phyloP scores from a whole-genome alignment of 2,113 vertebrate species.

The Psilopogon haemacephalus region DNA sequence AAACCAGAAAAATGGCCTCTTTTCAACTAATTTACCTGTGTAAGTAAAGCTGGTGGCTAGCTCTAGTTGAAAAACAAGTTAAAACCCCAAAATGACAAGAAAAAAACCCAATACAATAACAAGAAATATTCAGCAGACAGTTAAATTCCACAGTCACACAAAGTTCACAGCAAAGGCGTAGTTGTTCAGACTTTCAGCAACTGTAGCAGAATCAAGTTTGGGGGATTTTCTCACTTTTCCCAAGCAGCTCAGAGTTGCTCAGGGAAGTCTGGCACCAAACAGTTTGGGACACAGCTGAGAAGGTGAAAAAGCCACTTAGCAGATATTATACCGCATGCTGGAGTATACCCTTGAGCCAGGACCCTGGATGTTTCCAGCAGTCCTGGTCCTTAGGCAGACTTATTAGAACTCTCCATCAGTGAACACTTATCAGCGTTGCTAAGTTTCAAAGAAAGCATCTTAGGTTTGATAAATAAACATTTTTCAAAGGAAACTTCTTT shows the following conservation, averaged over 20 bases:
- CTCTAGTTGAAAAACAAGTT: background rate
- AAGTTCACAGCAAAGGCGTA: background rate
- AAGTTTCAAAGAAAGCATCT: background rate
- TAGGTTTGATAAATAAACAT: background rate
- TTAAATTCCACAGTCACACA: background rate
- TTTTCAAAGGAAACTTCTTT: background rate
- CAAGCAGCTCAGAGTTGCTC: rapidly evolving
- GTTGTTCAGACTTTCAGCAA: background rate
- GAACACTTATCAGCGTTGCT: rapidly evolving
- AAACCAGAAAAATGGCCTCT: background rate
- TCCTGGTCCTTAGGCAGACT: background rate
- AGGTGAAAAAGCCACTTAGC: background rate
- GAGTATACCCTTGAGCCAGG: background rate
- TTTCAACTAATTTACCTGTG: background rate
- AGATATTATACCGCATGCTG: background rate
- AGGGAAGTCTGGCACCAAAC: background rate
- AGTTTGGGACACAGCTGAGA: background rate
- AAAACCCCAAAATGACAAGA: background rate
- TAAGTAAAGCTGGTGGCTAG: background rate
- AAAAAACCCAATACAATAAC: rapidly evolving
- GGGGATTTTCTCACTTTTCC: background rate
- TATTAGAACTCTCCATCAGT: background rate
- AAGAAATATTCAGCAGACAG: background rate
- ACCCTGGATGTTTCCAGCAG: background rate
- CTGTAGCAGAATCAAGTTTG: background rate